Conservation (phyloP, 2,113 vertebrate species). For the Pterocles burchelli region DNA sequence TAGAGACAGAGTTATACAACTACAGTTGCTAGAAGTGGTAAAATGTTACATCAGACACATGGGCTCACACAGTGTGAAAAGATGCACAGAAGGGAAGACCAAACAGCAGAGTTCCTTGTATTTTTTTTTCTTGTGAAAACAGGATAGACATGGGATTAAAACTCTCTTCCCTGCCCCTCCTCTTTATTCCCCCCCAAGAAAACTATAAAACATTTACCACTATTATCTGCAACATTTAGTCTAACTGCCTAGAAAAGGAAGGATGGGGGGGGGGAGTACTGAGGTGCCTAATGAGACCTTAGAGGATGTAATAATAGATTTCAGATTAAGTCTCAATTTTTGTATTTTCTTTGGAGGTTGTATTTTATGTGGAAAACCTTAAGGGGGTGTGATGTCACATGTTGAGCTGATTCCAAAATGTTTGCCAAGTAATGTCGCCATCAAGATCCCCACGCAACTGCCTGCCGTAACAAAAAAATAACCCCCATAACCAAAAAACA, state of each 20-base stretch:
- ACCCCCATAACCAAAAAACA: background rate
- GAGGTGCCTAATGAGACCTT: constrained; percentile 55
- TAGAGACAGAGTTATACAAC: background rate
- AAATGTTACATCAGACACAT: background rate
- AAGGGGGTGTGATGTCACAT: constrained; percentile 77
- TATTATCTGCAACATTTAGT: constrained; percentile 32
- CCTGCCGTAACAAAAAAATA: constrained; percentile 10
- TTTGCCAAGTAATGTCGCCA: constrained; percentile 76
- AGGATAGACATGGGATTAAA: background rate
- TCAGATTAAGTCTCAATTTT: constrained; percentile 66
- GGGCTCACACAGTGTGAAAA: background rate
- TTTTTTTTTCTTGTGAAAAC: background rate
- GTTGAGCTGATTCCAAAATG: constrained; percentile 71
- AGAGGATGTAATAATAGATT: constrained; percentile 69
- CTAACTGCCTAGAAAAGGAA: constrained; percentile 14
- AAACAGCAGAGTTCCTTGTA: background rate
- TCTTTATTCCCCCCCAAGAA: background rate
- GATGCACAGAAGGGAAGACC: background rate
- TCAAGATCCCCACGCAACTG: constrained; percentile 60
- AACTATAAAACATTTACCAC: background rate
- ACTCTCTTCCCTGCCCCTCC: background rate
- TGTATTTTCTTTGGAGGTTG: constrained; percentile 69
- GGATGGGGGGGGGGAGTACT: background rate
- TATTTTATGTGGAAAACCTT: constrained; percentile 78
- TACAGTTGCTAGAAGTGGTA: constrained; percentile 2